These are phyloP conservation scores for Hololepta plana DNA, from an alignment of 2,888 invertebrate genomes.

Conservation along the genomic window DNA sequence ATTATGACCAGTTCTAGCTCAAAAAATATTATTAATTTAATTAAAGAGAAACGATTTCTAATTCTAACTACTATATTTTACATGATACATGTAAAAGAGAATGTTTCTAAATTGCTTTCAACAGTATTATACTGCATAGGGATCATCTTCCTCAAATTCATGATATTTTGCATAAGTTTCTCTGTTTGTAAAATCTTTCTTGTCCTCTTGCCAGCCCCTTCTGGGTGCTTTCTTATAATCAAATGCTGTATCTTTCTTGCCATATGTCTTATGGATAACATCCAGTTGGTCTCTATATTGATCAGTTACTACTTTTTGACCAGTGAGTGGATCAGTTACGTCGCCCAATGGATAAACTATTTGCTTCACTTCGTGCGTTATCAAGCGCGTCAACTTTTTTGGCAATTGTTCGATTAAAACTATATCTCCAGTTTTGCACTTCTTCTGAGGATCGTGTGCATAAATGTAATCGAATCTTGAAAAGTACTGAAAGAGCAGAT, in stretches of 20 bases:
- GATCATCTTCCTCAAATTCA: too few species aligned
- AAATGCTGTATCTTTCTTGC: conserved; percentile 46
- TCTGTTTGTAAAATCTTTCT: conserved; percentile 62
- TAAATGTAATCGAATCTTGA: conserved; percentile 51
- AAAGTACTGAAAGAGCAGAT: conserved; percentile 47
- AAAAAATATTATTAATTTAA: too few species aligned
- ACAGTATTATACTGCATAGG: too few species aligned
- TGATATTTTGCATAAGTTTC: conserved; percentile 63
- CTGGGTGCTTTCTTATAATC: conserved; percentile 59
- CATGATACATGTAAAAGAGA: too few species aligned
- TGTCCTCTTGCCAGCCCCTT: conserved; percentile 68
- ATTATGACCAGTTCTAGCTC: too few species aligned
- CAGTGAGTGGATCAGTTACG: conserved; percentile 69
- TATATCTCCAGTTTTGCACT: conserved; percentile 67
- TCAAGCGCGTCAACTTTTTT: conserved; percentile 51
- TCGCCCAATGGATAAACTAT: conserved; percentile 70
- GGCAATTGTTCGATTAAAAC: conserved; percentile 61
- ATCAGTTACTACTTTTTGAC: conserved; percentile 55
- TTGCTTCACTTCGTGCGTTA: conserved; percentile 63
- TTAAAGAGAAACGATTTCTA: too few species aligned
- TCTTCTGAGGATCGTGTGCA: conserved; percentile 59
- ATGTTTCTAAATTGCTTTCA: too few species aligned
- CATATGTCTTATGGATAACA: conserved; percentile 45
- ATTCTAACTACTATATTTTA: too few species aligned
- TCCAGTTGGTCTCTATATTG: conserved; percentile 61